phyloP scores from a whole-genome alignment of 2,797 vertebrate species.

The Oceanodroma leucorhoa region DNA sequence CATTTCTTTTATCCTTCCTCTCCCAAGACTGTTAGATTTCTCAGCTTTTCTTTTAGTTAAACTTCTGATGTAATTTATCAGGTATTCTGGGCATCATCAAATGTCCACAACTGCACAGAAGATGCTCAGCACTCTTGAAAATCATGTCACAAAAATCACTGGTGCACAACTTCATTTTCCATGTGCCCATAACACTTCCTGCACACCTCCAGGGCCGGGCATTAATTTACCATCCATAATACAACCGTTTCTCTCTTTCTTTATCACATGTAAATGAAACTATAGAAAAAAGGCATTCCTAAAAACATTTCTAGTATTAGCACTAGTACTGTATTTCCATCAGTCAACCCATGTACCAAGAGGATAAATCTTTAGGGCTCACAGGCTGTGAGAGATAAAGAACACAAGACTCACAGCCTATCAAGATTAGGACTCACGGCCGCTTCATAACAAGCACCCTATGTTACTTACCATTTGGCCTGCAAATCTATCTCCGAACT shows the following conservation, averaged over 20 bases:
- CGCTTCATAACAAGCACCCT: not conserved
- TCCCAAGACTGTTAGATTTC: not conserved
- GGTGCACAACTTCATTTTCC: not conserved
- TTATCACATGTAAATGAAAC: not conserved
- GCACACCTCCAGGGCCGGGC: not conserved
- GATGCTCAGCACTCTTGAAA: not conserved
- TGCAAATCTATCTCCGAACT: not conserved
- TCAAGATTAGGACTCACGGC: not conserved
- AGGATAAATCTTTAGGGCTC: not conserved
- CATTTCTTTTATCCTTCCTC: not conserved
- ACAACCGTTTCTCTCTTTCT: not conserved
- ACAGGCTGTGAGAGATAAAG: not conserved
- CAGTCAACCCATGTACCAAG: not conserved
- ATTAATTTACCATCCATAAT: not conserved
- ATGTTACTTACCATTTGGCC: not conserved
- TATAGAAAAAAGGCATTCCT: not conserved
- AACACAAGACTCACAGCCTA: not conserved
- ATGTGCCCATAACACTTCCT: fast-evolving
- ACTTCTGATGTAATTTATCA: not conserved
- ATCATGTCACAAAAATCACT: not conserved
- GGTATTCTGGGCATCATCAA: not conserved
- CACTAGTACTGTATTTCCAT: not conserved
- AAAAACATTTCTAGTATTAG: not conserved
- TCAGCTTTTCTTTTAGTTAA: not conserved
- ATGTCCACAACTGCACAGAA: not conserved